A percentile compares a stretch with the other conserved stretches of the same genome.
These are phyloP conservation scores for Atlantisia rogersi DNA, from an alignment of 2,113 vertebrate genomes.

Conservation along the genomic window DNA sequence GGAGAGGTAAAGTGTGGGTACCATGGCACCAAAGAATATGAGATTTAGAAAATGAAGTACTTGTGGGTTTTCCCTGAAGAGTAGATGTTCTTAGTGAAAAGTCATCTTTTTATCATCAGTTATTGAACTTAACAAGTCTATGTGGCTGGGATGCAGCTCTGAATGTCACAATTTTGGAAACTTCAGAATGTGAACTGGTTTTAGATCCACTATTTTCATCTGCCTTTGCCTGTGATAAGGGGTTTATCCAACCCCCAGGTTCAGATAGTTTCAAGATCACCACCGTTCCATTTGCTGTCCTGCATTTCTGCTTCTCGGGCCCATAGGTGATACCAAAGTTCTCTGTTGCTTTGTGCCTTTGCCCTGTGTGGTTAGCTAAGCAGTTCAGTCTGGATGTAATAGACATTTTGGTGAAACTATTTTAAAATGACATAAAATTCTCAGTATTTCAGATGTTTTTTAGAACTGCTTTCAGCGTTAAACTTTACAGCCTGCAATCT, in stretches of 20 bases:
- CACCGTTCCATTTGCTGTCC: not conserved
- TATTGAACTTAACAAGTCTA: not conserved
- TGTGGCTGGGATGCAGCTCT: not conserved
- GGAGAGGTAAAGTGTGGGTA: not conserved
- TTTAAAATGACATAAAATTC: not conserved
- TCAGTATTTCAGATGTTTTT: not conserved
- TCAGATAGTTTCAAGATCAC: not conserved
- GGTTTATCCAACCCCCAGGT: not conserved
- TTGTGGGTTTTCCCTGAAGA: not conserved
- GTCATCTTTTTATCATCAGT: not conserved
- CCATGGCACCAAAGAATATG: not conserved
- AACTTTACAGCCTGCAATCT: not conserved
- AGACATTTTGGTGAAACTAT: not conserved
- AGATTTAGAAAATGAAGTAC: not conserved
- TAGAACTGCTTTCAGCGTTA: not conserved
- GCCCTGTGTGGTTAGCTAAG: not conserved
- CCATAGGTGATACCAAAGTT: not conserved
- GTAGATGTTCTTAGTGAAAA: not conserved
- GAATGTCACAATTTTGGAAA: not conserved
- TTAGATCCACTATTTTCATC: not conserved
- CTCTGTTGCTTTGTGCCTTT: not conserved
- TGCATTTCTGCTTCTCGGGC: not conserved
- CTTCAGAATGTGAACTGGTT: not conserved
- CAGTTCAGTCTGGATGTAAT: not conserved
- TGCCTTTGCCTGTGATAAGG: not conserved